These are phyloP conservation scores for Darwinula stevensoni DNA, from an alignment of 2,888 invertebrate species.

Conservation along the genomic window DNA sequence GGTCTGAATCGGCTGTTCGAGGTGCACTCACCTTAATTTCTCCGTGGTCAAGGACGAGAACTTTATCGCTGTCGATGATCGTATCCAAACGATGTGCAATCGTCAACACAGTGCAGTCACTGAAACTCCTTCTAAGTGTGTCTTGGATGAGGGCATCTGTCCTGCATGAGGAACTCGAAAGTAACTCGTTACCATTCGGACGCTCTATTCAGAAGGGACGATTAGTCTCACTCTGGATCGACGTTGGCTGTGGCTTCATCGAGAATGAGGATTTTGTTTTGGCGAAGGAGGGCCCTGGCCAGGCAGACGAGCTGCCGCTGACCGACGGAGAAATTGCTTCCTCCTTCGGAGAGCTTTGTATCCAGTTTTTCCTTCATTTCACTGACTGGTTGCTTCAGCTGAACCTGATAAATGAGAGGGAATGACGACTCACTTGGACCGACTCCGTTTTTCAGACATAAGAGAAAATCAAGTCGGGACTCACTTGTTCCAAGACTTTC, in stretches of 20 bases:
- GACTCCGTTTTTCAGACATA: too few species aligned
- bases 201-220: not conserved
- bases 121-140: constrained; percentile 22
- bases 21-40: too few species aligned
- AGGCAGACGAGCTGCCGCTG: constrained; percentile 68
- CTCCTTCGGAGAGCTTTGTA: constrained; percentile 42
- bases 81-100: not conserved
- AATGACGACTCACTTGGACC: too few species aligned
- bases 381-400: constrained; percentile 33
- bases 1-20: too few species aligned
- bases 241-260: constrained; percentile 64
- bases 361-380: constrained; percentile 29
- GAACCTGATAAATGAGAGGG: constrained; percentile 31
- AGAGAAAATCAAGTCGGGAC: constrained; percentile 10
- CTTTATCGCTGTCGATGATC: not conserved
- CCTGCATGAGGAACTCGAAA: constrained; percentile 4
- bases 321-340: constrained; percentile 57
- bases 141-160: constrained; percentile 24
- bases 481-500: constrained; percentile 50
- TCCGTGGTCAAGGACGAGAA: constrained; percentile 26
- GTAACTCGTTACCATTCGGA: not conserved
- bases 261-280: constrained; percentile 50
- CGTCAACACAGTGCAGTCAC: constrained; percentile 21
- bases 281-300: constrained; percentile 55
- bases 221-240: constrained; percentile 19